Evolutionary conservation across 1,140 invertebrate genomes (phyloP).

Genomic region (Drosophila mojavensis): DNA sequence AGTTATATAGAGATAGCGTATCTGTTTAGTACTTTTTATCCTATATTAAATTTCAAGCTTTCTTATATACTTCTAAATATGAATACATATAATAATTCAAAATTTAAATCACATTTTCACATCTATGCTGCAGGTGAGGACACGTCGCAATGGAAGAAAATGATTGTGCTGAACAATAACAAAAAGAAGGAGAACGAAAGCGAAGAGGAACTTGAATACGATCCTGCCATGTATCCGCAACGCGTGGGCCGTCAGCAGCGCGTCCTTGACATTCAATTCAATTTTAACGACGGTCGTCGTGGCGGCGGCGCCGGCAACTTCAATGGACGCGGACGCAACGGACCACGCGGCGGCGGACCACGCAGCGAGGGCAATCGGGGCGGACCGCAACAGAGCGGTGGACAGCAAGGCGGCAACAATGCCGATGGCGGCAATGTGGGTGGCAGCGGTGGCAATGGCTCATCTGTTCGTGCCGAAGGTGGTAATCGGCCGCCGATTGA

Average conservation of each 20-base stretch:
- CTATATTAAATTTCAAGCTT: too few relatives aligned
- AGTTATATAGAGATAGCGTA: too few relatives aligned
- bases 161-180: slow-evolving; percentile 86
- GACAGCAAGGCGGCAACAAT: slow-evolving; percentile 81
- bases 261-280: slow-evolving; percentile 94
- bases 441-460: slow-evolving; percentile 64
- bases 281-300: slow-evolving; percentile 92
- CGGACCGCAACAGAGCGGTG: slow-evolving; percentile 59
- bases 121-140: slow-evolving; percentile 87
- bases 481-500: slow-evolving; percentile 67
- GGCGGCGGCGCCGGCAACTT: slow-evolving; percentile 88
- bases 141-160: slow-evolving; percentile 95
- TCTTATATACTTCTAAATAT: too few relatives aligned
- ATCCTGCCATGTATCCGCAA: slow-evolving; percentile 92
- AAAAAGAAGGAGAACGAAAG: slow-evolving; percentile 86
- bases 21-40: too few relatives aligned
- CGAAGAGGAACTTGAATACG: slow-evolving; percentile 89
- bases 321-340: slow-evolving; percentile 87
- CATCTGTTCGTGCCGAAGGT: slow-evolving; percentile 46
- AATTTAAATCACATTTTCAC: neutral
- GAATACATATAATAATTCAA: neutral
- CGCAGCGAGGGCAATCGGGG: slow-evolving; percentile 71
- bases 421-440: slow-evolving; percentile 46
- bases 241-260: slow-evolving; percentile 94
- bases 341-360: slow-evolving; percentile 86